Conservation (phyloP, 2,113 vertebrate species). For the Cryptomyrus ogoouensis region DNA sequence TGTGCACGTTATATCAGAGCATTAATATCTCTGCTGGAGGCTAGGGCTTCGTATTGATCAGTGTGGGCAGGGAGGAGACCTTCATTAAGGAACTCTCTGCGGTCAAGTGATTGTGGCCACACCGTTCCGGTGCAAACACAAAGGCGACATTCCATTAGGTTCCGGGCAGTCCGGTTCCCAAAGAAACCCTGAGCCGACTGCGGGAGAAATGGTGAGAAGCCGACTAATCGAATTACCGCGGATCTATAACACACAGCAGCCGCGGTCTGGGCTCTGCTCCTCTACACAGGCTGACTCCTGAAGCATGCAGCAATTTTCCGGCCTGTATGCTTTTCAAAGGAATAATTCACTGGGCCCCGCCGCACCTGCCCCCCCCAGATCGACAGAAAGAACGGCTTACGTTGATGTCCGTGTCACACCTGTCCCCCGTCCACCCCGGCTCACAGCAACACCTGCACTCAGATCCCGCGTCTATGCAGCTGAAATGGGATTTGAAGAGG, state of each 20-base stretch:
- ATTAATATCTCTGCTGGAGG: background rate
- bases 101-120: background rate
- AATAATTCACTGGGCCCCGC: background rate
- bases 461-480: constrained; percentile 61
- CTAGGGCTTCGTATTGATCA: background rate
- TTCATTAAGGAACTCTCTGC: constrained; percentile 2
- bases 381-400: constrained; percentile 50
- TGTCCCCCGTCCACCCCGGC: constrained; percentile 61
- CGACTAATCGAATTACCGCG: background rate
- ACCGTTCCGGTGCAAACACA: background rate
- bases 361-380: background rate
- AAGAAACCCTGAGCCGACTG: background rate
- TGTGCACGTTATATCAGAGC: background rate
- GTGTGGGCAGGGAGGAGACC: background rate
- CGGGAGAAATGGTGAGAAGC: background rate
- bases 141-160: background rate
- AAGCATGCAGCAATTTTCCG: background rate
- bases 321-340: background rate
- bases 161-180: background rate
- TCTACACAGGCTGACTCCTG: background rate
- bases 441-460: constrained; percentile 63
- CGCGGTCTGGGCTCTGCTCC: background rate
- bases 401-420: constrained; percentile 69
- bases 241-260: background rate
- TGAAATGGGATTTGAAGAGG: constrained; percentile 50